Evolutionary conservation across 64 coral and sea anemone genomes (phyloP), one percentile per base, ranked within the genome.

Genomic region (Acropora tenuis): DNA sequence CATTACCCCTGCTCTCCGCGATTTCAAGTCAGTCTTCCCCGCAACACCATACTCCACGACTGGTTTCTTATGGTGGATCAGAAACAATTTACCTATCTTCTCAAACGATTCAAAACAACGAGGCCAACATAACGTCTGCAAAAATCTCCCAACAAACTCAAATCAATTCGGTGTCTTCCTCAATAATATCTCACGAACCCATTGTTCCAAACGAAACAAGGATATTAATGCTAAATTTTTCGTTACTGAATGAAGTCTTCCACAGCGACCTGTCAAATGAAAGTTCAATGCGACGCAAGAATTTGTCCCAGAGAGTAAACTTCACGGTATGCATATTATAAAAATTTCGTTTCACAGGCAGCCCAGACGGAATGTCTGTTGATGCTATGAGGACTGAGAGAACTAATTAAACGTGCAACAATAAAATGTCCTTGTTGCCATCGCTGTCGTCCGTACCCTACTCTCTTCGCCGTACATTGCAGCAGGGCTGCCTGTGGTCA

Each of bases 161-260:
- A 48, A 11, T 49, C 58, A n/a, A 9, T 48, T 85, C 65, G 40
- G 6, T 47, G 1, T 71, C 82, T 44, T 85, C 65, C 1, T 71
- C 82, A 8, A 47, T 85, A 11, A 43, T 43, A 69, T 18, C 20
- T 50, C 20, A 68, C 82, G 43, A 43, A 15, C 46, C 65, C 2
- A 45, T 3, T 48, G 5, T 65, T 18, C 11, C 43, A 48, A 16
- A 85, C 66, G 17, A 6, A 2, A 69, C 63, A 12, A 69, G 82
- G 4, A 71, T 72, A 48, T 48, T 85, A 16, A 3, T 68, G 45
- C 43, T 85, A 4, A 72, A 65, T 1, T 45, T 85, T 45, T 85
- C 82, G 17, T 48, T 85, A 10, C 48, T 85, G 49, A 85, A 85
- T 49, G 82, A 85, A 71, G 65, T 48, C 6, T 85, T 48, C 45